Percentiles rank a stretch among this genome's conserved stretches.
These are phyloP conservation scores for Polydrusus pterygomalis DNA, from an alignment of 2,888 invertebrate species.

Conservation along the genomic window DNA sequence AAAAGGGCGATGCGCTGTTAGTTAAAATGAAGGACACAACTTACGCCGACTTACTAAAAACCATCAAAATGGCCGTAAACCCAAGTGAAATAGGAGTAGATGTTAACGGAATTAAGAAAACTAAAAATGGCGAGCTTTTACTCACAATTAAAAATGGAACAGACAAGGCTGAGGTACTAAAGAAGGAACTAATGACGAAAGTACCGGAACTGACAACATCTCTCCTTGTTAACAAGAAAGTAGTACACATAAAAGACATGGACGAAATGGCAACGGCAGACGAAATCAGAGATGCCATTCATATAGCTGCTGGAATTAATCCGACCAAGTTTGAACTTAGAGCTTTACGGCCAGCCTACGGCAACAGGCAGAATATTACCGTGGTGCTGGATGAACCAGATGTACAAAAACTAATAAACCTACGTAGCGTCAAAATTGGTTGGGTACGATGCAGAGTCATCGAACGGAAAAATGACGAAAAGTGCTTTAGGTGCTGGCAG, in stretches of 20 bases:
- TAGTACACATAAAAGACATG: too few relatives aligned
- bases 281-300: neutral
- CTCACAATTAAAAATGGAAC: constrained; percentile 12
- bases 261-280: constrained; percentile 3
- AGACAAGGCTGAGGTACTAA: constrained; percentile 12
- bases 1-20: neutral
- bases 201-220: neutral
- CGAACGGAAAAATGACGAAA: constrained; percentile 38
- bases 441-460: constrained; percentile 31
- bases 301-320: neutral
- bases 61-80: neutral
- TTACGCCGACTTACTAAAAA: constrained; percentile 26
- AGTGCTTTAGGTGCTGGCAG: too few relatives aligned
- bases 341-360: constrained; percentile 3
- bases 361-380: constrained; percentile 3
- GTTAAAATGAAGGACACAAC: constrained; percentile 6
- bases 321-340: neutral
- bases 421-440: constrained; percentile 37
- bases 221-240: neutral
- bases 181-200: neutral
- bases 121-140: constrained; percentile 1
- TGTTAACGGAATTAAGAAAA: neutral
- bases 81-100: constrained; percentile 15
- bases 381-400: neutral
- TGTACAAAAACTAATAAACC: too few relatives aligned